phyloP scores from a whole-genome alignment of 2,888 invertebrate species.

The Brassicogethes aeneus region DNA sequence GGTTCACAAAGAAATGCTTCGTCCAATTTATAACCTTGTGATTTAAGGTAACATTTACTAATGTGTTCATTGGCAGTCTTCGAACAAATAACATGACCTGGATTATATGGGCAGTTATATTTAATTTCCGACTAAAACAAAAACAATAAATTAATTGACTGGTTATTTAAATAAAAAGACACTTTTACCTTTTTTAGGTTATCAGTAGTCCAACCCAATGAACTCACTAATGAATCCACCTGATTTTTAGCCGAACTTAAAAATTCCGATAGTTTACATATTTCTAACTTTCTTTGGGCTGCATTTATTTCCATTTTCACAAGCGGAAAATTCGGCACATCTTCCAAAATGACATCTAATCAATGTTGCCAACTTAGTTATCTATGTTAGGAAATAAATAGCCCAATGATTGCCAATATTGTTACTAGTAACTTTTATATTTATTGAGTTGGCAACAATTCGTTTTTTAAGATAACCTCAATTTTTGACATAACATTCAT shows the following conservation, averaged over 20 bases:
- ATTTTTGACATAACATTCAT: not conserved
- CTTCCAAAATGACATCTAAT: too few relatives aligned
- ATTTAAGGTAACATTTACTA: slow-evolving; percentile 40
- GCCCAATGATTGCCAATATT: too few relatives aligned
- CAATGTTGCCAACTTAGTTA: too few relatives aligned
- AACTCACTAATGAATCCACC: not conserved
- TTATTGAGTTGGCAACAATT: too few relatives aligned
- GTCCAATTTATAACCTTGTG: slow-evolving; percentile 40
- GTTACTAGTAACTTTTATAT: too few relatives aligned
- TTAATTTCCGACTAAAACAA: slow-evolving; percentile 32
- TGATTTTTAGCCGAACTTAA: too few relatives aligned
- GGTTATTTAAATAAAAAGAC: not conserved
- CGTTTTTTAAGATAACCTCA: too few relatives aligned
- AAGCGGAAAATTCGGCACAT: too few relatives aligned
- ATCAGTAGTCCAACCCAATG: not conserved
- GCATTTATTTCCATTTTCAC: too few relatives aligned
- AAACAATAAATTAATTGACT: slow-evolving; percentile 4
- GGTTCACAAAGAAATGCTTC: slow-evolving; percentile 43
- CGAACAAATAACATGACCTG: slow-evolving; percentile 40
- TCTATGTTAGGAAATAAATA: too few relatives aligned
- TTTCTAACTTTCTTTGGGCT: too few relatives aligned
- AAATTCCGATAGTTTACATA: too few relatives aligned
- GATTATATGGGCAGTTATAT: slow-evolving; percentile 41
- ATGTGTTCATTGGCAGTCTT: slow-evolving; percentile 39
- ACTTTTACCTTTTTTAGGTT: not conserved